These are phyloP conservation scores for Steatornis caripensis DNA, from an alignment of 2,113 vertebrate species.

Conservation along the genomic window DNA sequence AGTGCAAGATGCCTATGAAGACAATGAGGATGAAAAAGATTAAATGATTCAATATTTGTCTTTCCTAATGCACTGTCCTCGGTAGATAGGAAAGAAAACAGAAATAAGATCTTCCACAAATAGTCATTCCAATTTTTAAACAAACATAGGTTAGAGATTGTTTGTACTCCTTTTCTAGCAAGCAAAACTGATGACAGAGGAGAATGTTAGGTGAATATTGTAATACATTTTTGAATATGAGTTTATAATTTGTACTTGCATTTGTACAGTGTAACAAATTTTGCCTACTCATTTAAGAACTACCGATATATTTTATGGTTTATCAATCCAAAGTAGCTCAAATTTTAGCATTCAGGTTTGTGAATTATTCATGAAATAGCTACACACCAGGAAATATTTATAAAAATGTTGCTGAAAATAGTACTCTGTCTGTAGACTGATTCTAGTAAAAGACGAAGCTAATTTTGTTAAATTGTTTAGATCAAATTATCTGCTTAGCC, in stretches of 20 bases:
- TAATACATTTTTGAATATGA: not conserved
- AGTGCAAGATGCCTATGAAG: not conserved
- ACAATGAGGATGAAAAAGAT: not conserved
- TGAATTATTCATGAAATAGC: constrained; percentile 1
- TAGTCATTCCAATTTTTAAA: not conserved
- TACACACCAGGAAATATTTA: not conserved
- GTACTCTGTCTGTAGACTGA: not conserved
- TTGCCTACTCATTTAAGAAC: not conserved
- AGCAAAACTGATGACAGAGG: not conserved
- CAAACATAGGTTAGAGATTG: not conserved
- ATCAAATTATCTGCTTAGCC: not conserved
- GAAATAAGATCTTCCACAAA: not conserved
- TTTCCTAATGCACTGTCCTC: not conserved
- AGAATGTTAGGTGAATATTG: not conserved
- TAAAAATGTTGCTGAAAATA: constrained; percentile 13
- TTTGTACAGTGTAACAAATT: not conserved
- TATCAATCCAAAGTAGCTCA: not conserved
- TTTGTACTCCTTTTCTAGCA: not conserved
- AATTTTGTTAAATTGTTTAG: not conserved
- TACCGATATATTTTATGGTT: not conserved
- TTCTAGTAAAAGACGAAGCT: not conserved
- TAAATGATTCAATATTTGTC: not conserved
- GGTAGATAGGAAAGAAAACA: not conserved
- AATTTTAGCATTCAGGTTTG: not conserved
- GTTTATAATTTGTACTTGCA: not conserved